phyloP scores from a whole-genome alignment of 1,140 invertebrate genomes.

The Ridgeia piscesae region DNA sequence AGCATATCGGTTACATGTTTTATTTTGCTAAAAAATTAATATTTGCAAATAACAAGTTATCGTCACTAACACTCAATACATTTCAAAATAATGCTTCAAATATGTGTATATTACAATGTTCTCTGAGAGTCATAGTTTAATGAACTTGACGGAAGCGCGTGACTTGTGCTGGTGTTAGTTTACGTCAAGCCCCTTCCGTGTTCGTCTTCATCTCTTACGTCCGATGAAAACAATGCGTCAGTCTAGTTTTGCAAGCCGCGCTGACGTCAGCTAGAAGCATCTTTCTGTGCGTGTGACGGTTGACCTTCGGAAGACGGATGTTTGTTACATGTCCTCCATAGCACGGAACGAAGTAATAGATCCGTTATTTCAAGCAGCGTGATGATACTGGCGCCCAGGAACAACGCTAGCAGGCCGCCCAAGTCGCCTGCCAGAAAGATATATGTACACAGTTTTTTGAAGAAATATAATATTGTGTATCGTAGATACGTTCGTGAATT shows the following conservation, averaged over 20 bases:
- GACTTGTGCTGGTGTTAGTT: background rate
- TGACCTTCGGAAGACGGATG: background rate
- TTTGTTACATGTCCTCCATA: background rate
- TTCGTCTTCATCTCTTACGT: too few species aligned
- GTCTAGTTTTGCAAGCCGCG: background rate
- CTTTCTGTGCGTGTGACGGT: background rate
- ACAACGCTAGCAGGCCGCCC: conserved; percentile 7
- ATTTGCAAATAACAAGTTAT: background rate
- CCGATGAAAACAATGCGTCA: background rate
- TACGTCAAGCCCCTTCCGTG: too few species aligned
- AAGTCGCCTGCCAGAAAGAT: background rate
- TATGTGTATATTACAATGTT: background rate
- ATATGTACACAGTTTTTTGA: background rate
- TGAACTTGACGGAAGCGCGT: background rate
- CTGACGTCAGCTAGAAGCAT: background rate
- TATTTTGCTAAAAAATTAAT: background rate
- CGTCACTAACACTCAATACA: background rate
- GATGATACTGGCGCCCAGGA: conserved; percentile 12
- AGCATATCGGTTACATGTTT: background rate
- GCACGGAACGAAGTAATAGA: conserved; percentile 3
- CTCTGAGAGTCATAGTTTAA: background rate
- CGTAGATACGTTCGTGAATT: background rate
- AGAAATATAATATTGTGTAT: background rate
- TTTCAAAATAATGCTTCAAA: background rate
- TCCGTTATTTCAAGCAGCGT: conserved; percentile 6